A percentile compares a stretch with the other conserved stretches of the same genome.
Evolutionary conservation across 2,888 invertebrate genomes (phyloP).

Genomic region (Netelia inedita): DNA sequence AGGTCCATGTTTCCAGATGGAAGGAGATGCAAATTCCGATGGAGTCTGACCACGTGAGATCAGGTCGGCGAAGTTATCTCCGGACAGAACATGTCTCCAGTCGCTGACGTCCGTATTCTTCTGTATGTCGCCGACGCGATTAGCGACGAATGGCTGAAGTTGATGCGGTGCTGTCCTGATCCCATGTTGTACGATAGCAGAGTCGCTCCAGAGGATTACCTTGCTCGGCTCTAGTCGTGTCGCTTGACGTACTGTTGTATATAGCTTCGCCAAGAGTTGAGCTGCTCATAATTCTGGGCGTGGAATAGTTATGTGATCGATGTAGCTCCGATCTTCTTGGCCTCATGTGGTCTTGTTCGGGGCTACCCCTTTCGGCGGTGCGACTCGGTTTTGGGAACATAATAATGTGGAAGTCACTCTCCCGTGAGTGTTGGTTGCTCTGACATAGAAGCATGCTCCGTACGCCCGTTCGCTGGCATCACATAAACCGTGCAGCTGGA

Average conservation of each 20-base stretch:
- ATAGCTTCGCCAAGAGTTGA: conserved; percentile 30
- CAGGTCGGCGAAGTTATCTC: conserved; percentile 57
- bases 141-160: conserved; percentile 31
- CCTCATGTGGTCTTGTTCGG: too few species aligned
- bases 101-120: background rate
- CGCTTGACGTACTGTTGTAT: conserved; percentile 18
- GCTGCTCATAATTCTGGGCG: conserved; percentile 56
- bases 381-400: too few species aligned
- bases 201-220: conserved; percentile 51
- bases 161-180: conserved; percentile 34
- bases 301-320: conserved; percentile 33
- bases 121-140: too few species aligned
- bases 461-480: conserved; percentile 58
- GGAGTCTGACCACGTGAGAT: conserved; percentile 46
- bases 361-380: too few species aligned
- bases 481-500: conserved; percentile 9
- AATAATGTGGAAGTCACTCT: too few species aligned
- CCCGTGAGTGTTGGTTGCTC: too few species aligned
- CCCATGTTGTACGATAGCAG: conserved; percentile 48
- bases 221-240: conserved; percentile 15
- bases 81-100: conserved; percentile 45
- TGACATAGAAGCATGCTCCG: conserved; percentile 63
- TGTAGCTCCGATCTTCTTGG: too few species aligned
- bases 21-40: background rate
- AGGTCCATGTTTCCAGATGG: conserved; percentile 37